phyloP scores from a whole-genome alignment of 2,113 vertebrate genomes.

The Oncorhynchus clarkii region DNA sequence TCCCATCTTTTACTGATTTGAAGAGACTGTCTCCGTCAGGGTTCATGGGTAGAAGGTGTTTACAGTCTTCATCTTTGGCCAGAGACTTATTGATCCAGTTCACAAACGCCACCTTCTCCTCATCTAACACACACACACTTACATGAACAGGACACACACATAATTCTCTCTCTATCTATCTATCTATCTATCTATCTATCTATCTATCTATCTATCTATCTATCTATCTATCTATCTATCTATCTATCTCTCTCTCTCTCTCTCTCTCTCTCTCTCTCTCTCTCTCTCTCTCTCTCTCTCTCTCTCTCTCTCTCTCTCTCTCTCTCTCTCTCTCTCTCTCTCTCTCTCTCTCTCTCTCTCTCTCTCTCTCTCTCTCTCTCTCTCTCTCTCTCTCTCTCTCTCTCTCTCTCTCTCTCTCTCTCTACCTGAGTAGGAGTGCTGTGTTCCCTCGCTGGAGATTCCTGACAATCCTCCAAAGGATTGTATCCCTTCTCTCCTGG shows the following conservation, averaged over 20 bases:
- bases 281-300: too few species aligned
- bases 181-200: background rate
- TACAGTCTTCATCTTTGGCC: conserved; percentile 86
- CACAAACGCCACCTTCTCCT: conserved; percentile 97
- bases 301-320: too few species aligned
- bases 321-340: too few species aligned
- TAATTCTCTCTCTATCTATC: too few species aligned
- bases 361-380: too few species aligned
- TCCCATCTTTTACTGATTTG: conserved; percentile 88
- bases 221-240: too few species aligned
- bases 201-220: background rate
- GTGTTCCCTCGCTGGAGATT: conserved; percentile 91
- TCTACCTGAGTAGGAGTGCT: conserved; percentile 97
- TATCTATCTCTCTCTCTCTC: too few species aligned
- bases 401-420: too few species aligned
- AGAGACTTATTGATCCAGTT: conserved; percentile 98
- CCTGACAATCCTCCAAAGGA: conserved; percentile 90
- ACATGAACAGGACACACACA: too few species aligned
- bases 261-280: too few species aligned
- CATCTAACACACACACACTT: conserved; percentile 75
- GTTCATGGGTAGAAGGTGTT: conserved; percentile 89
- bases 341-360: too few species aligned
- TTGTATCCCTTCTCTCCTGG: conserved; percentile 87
- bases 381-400: too few species aligned
- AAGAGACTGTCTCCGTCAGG: conserved; percentile 85